These are phyloP conservation scores for Podocnemis expansa DNA, from an alignment of 2,113 vertebrate genomes.

Conservation along the genomic window DNA sequence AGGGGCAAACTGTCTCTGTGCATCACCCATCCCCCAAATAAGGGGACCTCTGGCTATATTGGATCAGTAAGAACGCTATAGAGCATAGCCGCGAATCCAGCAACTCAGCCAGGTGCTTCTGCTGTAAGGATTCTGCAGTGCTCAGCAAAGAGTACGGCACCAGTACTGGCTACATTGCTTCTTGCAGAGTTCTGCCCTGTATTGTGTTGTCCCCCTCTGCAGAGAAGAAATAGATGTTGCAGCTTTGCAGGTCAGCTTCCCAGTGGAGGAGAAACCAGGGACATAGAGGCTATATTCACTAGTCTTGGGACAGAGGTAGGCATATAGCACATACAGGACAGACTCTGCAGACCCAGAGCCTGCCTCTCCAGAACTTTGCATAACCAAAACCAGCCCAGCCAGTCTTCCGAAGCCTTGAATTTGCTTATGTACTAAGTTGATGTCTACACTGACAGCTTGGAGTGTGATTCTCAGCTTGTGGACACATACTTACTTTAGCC, in stretches of 20 bases:
- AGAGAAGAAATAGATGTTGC: not conserved
- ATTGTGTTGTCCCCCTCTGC: not conserved
- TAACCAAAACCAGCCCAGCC: not conserved
- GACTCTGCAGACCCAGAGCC: not conserved
- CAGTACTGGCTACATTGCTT: not conserved
- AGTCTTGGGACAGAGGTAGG: not conserved
- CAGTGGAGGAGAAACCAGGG: not conserved
- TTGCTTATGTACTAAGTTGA: not conserved
- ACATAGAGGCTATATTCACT: not conserved
- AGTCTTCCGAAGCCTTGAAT: not conserved
- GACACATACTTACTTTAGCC: too few species aligned
- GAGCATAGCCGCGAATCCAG: not conserved
- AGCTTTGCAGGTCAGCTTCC: not conserved
- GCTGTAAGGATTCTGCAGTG: not conserved
- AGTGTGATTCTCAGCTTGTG: too few species aligned
- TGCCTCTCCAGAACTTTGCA: not conserved
- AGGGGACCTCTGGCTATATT: not conserved
- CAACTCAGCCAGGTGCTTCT: not conserved
- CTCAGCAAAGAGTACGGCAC: not conserved
- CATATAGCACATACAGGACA: not conserved
- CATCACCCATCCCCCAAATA: too few species aligned
- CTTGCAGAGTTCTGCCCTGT: not conserved
- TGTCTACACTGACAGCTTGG: too few species aligned
- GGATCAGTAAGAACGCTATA: too few species aligned
- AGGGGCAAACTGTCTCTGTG: too few species aligned